Percentiles rank a stretch among this genome's conserved stretches.
Evolutionary conservation across 2,888 invertebrate genomes (phyloP).

Genomic region (Aporophyla lueneburgensis): DNA sequence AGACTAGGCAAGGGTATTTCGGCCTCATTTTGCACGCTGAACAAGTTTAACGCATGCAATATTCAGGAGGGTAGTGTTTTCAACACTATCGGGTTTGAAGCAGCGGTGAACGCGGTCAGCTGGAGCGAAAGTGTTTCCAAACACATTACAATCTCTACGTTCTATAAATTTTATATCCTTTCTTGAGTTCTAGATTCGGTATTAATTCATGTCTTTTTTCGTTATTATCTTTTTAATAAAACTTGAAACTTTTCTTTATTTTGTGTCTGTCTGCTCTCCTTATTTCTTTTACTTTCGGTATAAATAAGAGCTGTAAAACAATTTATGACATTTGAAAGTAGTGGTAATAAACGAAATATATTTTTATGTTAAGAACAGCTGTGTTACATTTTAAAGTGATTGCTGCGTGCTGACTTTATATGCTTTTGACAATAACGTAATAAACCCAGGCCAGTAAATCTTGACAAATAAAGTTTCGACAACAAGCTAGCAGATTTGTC

Average conservation of each 20-base stretch:
- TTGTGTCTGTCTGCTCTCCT: neutral
- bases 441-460: constrained; percentile 8
- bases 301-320: constrained; percentile 13
- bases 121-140: constrained; percentile 47
- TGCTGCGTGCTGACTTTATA: neutral
- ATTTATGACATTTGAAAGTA: constrained; percentile 17
- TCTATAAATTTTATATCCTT: constrained; percentile 29
- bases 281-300: neutral
- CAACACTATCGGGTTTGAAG: constrained; percentile 51
- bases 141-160: constrained; percentile 27
- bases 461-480: constrained; percentile 11
- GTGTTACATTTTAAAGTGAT: neutral
- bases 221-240: neutral
- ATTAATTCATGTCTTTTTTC: neutral
- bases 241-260: neutral
- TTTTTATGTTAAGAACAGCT: constrained; percentile 14
- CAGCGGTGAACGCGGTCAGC: constrained; percentile 51
- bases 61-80: constrained; percentile 64
- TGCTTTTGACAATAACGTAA: constrained; percentile 1
- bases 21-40: constrained; percentile 63
- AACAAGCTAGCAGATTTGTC: constrained; percentile 35
- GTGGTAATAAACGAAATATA: constrained; percentile 20
- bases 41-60: constrained; percentile 71
- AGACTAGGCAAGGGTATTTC: constrained; percentile 46
- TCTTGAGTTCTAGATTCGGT: neutral